Evolutionary conservation across 2,797 vertebrate genomes (phyloP), one percentile per base, ranked within the genome.

Genomic region (Sebastes wilsoni): DNA sequence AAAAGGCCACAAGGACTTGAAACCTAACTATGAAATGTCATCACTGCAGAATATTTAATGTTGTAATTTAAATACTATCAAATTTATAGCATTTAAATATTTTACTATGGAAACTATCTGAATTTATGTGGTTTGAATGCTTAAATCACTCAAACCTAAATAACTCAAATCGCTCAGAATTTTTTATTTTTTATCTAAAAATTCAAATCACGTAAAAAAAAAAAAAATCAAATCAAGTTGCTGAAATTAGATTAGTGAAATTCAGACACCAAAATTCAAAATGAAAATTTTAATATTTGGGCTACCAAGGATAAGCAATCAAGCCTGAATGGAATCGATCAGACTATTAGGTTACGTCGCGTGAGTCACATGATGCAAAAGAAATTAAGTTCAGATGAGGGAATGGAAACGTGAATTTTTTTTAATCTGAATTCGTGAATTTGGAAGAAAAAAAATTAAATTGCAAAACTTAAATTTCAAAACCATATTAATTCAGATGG

Each of bases 201-300:
- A 32, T 32, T 32, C 0, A 32, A 32, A 32, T 32, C 30, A 1
- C 0, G 8, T 32, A 32, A 32, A 32, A 32, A 32, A 28, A 32
- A 28, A 28, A 32, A 8, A 30, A 30, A 30, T 30, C 28, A 30
- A 42, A 42, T 42, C 38, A 42, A 14, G 38, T 16, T 42, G 38
- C 38, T 14, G 38, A 42, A 46, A 18, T 3, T 7, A 16, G 6
- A 42, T 6, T 2, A 42, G 38, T 42, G 42, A 23, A 55, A 23
- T 52, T 54, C n/a, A 22, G 0, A 58, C n/a, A 25, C 14, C 4
- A 16, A 58, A 27, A 38, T 20, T 59, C 1, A 42, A 38, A 16
- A 38, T 20, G 0, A 3, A 68, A 58, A 32, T 32, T 2, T n/a
- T n/a, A 22, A 54, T 0, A 10, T 22, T 6, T 0, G 12, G 20